Evolutionary conservation across 2,888 invertebrate species (phyloP), one percentile per base, ranked within the genome.

Genomic region (Rhogogaster chlorosoma): DNA sequence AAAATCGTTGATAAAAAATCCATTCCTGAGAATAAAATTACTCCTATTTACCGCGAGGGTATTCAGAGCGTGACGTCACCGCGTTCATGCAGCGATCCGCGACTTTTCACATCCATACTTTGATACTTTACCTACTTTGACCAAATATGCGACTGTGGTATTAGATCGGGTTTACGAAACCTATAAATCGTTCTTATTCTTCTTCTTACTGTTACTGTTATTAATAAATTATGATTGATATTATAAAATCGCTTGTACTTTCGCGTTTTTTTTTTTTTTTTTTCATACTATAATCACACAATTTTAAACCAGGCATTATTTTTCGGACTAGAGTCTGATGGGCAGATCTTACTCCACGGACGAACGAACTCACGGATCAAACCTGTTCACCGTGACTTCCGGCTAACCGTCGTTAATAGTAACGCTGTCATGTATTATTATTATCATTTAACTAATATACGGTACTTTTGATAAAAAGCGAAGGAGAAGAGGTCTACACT

Each of bases 301-400:
- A 53, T 18, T n/a, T n/a, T 53, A 36, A 12, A 36, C n/a, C 22
- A 22, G n/a, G 42, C 45, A n/a, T 1, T 5, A 22, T 26, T 38
- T 12, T 45, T 38, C 26, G n/a, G 42, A 42, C 22, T 45, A 38
- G 38, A 42, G 45, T 45, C 45, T 45, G 3, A 45, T 9, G 18
- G 22, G 15, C 38, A 71, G 71, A n/a, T 71, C 38, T 38, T 36
- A 10, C 12, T 71, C 71, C 73, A 53, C 77, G 77, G 49, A 77
- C 49, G 53, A 77, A n/a, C n/a, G 77, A 53, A 10, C 77, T 49
- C 26, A 38, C 73, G 49, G 53, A 77, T 49, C 32, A 53, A 77
- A 73, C 73, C 73, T 73, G n/a, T 22, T 73, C 22, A 73, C 77
- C 77, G 77, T 45, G 77, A 77, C 77, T 53, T 77, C 77, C 77